These are phyloP conservation scores for Crossocerus cetratus DNA, from an alignment of 2,888 invertebrate genomes.

Conservation along the genomic window DNA sequence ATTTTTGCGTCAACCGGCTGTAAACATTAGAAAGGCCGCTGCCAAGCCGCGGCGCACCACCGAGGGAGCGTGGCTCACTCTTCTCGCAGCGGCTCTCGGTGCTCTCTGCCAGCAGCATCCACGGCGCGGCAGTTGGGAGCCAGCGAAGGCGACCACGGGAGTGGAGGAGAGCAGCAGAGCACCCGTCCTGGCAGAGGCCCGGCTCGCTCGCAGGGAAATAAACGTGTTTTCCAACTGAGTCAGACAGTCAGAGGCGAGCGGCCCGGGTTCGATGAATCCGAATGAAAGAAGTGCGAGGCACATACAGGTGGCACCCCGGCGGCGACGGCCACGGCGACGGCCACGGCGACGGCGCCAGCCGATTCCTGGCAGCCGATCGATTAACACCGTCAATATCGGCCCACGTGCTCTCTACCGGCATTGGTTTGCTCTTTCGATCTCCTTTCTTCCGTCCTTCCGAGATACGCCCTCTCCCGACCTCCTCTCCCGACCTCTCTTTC, in stretches of 20 bases:
- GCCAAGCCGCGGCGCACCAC: constrained; percentile 63
- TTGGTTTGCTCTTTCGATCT: too few species aligned
- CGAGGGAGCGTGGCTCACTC: constrained; percentile 39
- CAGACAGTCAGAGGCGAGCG: constrained; percentile 34
- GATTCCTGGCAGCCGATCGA: constrained; percentile 43
- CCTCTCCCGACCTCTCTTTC: too few species aligned
- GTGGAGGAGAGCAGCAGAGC: neutral
- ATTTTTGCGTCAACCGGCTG: constrained; percentile 73
- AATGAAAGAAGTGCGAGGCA: constrained; percentile 34
- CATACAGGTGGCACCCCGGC: constrained; percentile 4
- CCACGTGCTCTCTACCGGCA: constrained; percentile 1
- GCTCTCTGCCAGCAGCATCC: constrained; percentile 12
- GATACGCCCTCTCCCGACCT: too few species aligned
- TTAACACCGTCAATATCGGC: constrained; percentile 31
- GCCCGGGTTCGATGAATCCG: constrained; percentile 46
- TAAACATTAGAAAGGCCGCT: constrained; percentile 73
- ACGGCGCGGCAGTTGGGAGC: constrained; percentile 33
- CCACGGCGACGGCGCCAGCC: neutral
- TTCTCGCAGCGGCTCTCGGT: constrained; percentile 9
- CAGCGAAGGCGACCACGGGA: neutral
- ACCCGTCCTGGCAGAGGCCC: neutral
- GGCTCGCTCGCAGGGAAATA: constrained; percentile 36
- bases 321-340: constrained; percentile 23
- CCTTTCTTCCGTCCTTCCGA: too few species aligned
- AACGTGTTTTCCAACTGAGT: constrained; percentile 47